Evolutionary conservation across 92 coral and sea anemone genomes (phyloP).

Genomic region (Actinernus sp.): DNA sequence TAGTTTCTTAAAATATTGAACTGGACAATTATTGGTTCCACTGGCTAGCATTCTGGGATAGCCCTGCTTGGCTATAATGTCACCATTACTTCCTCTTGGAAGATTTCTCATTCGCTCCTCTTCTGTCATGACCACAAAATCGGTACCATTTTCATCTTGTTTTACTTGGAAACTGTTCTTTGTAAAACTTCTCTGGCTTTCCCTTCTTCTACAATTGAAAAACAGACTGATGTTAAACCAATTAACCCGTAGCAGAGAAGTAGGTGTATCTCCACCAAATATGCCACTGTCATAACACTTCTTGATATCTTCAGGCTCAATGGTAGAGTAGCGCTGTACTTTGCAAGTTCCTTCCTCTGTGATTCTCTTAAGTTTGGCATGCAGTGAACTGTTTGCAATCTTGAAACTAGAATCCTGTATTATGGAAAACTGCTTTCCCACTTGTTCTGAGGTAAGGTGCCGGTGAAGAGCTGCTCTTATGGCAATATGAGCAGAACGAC

Average conservation of each 20-base stretch:
- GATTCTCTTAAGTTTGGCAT: conserved; percentile 52
- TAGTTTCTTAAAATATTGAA: conserved; percentile 19
- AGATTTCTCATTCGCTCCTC: conserved; percentile 51
- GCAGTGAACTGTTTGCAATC: conserved; percentile 28
- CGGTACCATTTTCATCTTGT: conserved; percentile 50
- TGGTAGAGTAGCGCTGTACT: conserved; percentile 26
- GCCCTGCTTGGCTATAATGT: conserved; percentile 52
- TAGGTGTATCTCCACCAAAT: no score
- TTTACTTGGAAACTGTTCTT: conserved; percentile 46
- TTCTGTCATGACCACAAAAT: conserved; percentile 55
- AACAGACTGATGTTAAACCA: no score
- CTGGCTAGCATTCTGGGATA: conserved; percentile 57
- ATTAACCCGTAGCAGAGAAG: no score
- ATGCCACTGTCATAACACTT: conserved; percentile 54
- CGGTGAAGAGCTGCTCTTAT: conserved; percentile 45
- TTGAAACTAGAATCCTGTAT: conserved; percentile 29
- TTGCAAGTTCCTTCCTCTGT: conserved; percentile 15
- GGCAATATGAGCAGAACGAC: conserved; percentile 37
- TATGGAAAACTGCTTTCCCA: conserved; percentile 24
- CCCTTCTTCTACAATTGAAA: conserved; percentile 23
- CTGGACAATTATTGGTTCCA: no score
- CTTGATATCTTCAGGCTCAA: conserved; percentile 32
- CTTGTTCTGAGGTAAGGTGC: conserved; percentile 19
- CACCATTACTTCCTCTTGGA: conserved; percentile 38
- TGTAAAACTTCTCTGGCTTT: conserved; percentile 38